Evolutionary conservation across 2,113 vertebrate genomes (phyloP).

Genomic region (Poeciliopsis turrubarensis): DNA sequence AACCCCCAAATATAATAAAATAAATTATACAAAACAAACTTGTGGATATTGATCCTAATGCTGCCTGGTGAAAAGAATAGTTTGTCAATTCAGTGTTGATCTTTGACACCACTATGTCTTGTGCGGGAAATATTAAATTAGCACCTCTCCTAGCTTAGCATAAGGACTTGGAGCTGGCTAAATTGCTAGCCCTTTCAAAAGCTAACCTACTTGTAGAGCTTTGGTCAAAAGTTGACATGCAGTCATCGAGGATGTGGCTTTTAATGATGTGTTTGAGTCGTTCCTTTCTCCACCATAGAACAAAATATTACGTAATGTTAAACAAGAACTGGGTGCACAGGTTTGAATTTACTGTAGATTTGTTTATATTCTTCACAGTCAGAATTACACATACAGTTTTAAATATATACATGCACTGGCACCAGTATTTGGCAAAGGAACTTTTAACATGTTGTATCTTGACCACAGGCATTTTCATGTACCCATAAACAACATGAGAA

Average conservation of each 20-base stretch:
- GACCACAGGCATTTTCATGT: too few relatives aligned
- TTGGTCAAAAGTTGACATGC: background rate
- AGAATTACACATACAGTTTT: background rate
- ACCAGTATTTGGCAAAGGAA: background rate
- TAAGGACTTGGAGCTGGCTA: background rate
- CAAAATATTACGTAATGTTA: background rate
- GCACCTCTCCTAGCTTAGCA: slow-evolving; percentile 18
- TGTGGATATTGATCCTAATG: background rate
- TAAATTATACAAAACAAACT: background rate
- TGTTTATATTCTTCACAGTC: background rate
- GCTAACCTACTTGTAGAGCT: background rate
- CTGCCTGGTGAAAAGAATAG: slow-evolving; percentile 6
- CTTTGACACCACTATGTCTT: background rate
- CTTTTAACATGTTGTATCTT: too few relatives aligned
- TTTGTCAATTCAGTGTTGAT: slow-evolving; percentile 1
- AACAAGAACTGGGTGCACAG: background rate
- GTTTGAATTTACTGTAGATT: background rate
- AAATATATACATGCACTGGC: background rate
- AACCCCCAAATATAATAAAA: background rate
- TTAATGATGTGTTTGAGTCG: background rate
- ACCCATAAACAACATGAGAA: too few relatives aligned
- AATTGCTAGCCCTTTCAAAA: slow-evolving; percentile 1
- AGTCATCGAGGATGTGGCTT: too few relatives aligned
- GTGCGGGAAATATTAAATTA: background rate
- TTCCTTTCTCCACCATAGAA: background rate